These are phyloP conservation scores for Xyrauchen texanus DNA, from an alignment of 2,113 vertebrate genomes.

Conservation along the genomic window DNA sequence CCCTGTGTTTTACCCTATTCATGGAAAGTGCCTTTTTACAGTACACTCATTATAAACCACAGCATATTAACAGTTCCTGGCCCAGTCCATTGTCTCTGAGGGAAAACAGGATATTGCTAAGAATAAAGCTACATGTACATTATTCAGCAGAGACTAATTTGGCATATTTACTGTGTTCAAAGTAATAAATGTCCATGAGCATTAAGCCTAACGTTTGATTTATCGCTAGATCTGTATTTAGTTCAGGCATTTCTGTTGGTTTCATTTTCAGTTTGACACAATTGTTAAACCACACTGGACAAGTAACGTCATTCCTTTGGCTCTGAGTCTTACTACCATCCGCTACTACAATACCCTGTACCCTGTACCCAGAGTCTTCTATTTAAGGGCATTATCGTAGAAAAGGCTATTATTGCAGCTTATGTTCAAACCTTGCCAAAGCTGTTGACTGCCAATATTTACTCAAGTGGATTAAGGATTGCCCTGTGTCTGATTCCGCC, in stretches of 20 bases:
- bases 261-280: neutral
- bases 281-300: neutral
- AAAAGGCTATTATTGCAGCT: slow-evolving; percentile 65
- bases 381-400: slow-evolving; percentile 44
- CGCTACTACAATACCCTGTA: neutral
- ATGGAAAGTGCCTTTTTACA: neutral
- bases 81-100: neutral
- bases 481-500: slow-evolving; percentile 51
- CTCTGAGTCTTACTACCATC: neutral
- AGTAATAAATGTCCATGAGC: neutral
- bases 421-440: slow-evolving; percentile 51
- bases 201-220: neutral
- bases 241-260: neutral
- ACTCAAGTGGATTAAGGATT: slow-evolving; percentile 67
- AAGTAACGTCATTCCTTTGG: neutral
- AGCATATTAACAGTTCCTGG: slow-evolving; percentile 3
- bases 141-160: neutral
- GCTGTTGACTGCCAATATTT: slow-evolving; percentile 61
- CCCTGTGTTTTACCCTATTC: neutral
- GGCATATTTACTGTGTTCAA: neutral
- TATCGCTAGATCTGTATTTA: neutral
- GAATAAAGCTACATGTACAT: neutral
- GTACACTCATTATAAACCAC: neutral
- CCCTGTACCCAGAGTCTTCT: neutral
- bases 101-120: slow-evolving; percentile 47